A percentile compares a stretch with the other conserved stretches of the same genome.
Conservation (phyloP, 2,797 vertebrate species). For the Spondyliosoma cantharus region DNA sequence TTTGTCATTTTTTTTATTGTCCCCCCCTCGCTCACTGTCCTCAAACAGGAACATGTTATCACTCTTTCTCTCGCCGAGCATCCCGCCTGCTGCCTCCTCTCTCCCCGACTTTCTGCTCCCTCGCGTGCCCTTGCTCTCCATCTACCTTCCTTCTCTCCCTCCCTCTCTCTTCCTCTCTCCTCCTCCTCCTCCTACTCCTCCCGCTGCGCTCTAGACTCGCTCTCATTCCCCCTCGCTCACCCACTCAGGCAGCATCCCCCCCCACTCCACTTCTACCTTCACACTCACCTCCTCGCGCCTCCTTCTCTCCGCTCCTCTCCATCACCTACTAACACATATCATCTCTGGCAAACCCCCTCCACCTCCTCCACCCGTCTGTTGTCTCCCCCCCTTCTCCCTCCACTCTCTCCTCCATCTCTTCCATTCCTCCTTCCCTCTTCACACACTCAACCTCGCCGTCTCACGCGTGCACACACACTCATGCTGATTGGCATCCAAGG, state of each 20-base stretch:
- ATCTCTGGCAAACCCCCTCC: constrained; percentile 54
- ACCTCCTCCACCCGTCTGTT: no score
- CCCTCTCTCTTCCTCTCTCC: constrained; percentile 22
- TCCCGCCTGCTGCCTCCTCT: constrained; percentile 40
- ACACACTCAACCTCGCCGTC: constrained; percentile 62
- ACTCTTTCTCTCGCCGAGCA: constrained; percentile 30
- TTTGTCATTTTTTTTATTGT: constrained; percentile 58
- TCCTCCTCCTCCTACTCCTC: constrained; percentile 51
- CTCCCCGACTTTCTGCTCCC: constrained; percentile 53
- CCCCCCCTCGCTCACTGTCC: constrained; percentile 35
- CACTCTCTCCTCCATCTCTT: constrained; percentile 55
- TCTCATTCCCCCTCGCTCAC: constrained; percentile 70
- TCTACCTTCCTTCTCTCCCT: constrained; percentile 44
- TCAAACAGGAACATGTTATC: constrained; percentile 28
- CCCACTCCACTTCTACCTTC: constrained; percentile 77
- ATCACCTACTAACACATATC: constrained; percentile 79
- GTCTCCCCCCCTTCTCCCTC: constrained; percentile 38
- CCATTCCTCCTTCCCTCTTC: constrained; percentile 54
- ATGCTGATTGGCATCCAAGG: constrained; percentile 81
- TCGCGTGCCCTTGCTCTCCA: constrained; percentile 49
- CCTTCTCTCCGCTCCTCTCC: constrained; percentile 69
- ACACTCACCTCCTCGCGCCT: constrained; percentile 73
- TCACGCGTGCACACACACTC: constrained; percentile 65
- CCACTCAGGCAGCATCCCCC: constrained; percentile 76
- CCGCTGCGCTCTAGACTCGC: constrained; percentile 52